Evolutionary conservation across 1,140 invertebrate genomes (phyloP).

Genomic region (Bombus superbus): DNA sequence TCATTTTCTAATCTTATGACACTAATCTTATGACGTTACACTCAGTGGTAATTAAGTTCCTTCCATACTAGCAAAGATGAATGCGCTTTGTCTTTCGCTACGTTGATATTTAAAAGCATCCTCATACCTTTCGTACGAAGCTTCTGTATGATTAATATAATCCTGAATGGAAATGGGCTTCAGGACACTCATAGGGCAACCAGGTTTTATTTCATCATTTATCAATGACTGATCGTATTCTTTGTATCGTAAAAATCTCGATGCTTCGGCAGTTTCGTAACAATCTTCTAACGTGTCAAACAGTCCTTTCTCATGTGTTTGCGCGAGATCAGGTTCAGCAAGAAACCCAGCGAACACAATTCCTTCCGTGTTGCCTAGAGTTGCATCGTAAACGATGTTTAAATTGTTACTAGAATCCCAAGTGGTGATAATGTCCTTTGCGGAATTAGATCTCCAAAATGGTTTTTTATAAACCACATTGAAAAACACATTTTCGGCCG

Average conservation of each 20-base stretch:
- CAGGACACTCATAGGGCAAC: conserved; percentile 61
- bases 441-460: conserved; percentile 7
- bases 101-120: neutral
- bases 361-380: conserved; percentile 7
- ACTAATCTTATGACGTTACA: neutral
- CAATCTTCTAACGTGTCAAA: conserved; percentile 48
- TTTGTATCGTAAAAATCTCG: conserved; percentile 15
- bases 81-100: neutral
- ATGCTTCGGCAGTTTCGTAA: conserved; percentile 33
- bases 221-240: conserved; percentile 11
- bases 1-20: neutral
- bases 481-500: conserved; percentile 61
- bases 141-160: conserved; percentile 53
- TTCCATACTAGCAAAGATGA: neutral
- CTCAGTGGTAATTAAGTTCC: neutral
- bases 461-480: conserved; percentile 44
- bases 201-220: conserved; percentile 12
- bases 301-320: neutral
- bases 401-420: conserved; percentile 40
- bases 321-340: conserved; percentile 5
- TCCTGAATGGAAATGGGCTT: conserved; percentile 55
- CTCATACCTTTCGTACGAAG: conserved; percentile 51
- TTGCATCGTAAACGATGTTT: conserved; percentile 62
- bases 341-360: conserved; percentile 63
- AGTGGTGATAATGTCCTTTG: conserved; percentile 47